phyloP scores from a whole-genome alignment of 2,888 invertebrate genomes.

The Malachius bipustulatus region DNA sequence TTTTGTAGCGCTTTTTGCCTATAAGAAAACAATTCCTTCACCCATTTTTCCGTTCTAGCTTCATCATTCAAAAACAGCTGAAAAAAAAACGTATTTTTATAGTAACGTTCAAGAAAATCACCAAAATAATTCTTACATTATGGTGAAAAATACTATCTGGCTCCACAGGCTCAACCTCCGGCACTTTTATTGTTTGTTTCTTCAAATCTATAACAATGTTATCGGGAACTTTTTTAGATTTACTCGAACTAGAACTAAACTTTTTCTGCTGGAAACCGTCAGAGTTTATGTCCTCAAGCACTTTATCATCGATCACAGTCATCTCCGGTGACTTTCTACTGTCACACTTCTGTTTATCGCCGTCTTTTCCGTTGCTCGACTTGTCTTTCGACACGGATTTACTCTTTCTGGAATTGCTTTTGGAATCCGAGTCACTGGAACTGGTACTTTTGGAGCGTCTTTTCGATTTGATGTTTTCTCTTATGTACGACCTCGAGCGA shows the following conservation, averaged over 20 bases:
- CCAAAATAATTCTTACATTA: constrained; percentile 45
- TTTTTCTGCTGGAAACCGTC: constrained; percentile 53
- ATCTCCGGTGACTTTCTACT: background rate
- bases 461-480: constrained; percentile 29
- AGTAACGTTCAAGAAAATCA: no score
- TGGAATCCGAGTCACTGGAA: constrained; percentile 11
- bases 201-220: constrained; percentile 64
- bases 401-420: constrained; percentile 8
- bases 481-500: constrained; percentile 32
- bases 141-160: constrained; percentile 55
- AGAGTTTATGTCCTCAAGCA: constrained; percentile 58
- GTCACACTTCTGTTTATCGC: background rate
- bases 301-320: constrained; percentile 40
- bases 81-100: constrained; percentile 25
- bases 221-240: constrained; percentile 47
- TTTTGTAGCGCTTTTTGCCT: constrained; percentile 35
- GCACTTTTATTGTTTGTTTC: constrained; percentile 56
- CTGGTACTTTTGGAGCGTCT: constrained; percentile 23
- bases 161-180: constrained; percentile 43
- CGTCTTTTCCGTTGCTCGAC: constrained; percentile 11
- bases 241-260: constrained; percentile 42
- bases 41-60: constrained; percentile 61
- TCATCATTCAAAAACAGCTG: constrained; percentile 60
- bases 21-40: constrained; percentile 41
- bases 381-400: constrained; percentile 11